These are phyloP conservation scores for Cnemophilus loriae DNA, from an alignment of 2,113 vertebrate genomes.

Conservation along the genomic window DNA sequence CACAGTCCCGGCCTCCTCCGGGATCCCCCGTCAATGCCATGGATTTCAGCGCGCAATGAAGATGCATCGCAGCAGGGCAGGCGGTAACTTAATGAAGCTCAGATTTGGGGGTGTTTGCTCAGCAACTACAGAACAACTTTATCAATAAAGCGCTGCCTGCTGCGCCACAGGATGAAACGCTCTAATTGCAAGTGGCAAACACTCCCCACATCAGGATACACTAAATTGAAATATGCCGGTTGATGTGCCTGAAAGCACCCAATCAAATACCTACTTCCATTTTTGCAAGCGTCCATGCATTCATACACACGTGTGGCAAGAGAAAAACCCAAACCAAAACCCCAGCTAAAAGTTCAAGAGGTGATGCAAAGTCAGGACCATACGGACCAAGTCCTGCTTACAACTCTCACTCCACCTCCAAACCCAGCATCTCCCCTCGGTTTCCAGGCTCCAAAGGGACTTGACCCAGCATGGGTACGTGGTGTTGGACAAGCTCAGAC, in stretches of 20 bases:
- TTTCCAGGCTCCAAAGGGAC: conserved; percentile 34
- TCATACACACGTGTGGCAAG: fast-evolving
- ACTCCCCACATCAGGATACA: neutral
- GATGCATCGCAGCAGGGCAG: conserved; percentile 21
- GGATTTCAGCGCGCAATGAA: neutral
- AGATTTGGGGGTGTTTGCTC: conserved; percentile 48
- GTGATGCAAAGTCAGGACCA: neutral
- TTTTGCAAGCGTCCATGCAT: fast-evolving
- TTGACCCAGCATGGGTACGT: conserved; percentile 50
- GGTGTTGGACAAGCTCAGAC: conserved; percentile 54
- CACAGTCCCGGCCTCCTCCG: neutral
- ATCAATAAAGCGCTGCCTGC: conserved; percentile 8
- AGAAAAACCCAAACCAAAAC: neutral
- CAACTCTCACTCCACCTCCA: neutral
- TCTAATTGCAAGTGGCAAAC: conserved; percentile 6
- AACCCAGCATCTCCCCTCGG: neutral
- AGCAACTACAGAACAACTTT: conserved; percentile 43
- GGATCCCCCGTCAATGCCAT: neutral
- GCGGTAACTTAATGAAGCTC: conserved; percentile 32
- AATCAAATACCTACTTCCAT: neutral
- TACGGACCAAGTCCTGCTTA: neutral
- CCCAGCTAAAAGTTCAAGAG: neutral
- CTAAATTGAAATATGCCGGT: neutral
- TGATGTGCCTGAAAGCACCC: neutral
- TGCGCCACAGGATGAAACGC: neutral